phyloP scores from a whole-genome alignment of 2,797 vertebrate species.

The Pseudochirops cupreus region DNA sequence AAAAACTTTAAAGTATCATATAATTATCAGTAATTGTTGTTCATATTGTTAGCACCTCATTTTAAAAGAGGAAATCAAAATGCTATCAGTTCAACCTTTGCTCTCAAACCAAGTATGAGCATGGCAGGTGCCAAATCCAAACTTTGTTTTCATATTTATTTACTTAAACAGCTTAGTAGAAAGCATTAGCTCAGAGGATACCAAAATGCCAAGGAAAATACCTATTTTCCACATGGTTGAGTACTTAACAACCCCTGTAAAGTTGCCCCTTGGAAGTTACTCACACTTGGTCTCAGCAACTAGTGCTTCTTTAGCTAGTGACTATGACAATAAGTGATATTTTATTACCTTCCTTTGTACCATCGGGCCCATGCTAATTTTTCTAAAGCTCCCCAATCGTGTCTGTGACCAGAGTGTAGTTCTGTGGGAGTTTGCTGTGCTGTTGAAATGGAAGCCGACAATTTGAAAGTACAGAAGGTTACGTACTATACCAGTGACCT shows the following conservation, averaged over 20 bases:
- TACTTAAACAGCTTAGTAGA: background rate
- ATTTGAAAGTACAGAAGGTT: background rate
- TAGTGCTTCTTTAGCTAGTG: background rate
- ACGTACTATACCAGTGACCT: background rate
- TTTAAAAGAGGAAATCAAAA: background rate
- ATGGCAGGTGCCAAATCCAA: background rate
- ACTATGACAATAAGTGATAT: background rate
- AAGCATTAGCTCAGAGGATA: background rate
- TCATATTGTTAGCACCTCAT: background rate
- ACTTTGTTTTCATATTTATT: background rate
- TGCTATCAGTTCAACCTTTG: background rate
- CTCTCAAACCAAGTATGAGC: background rate
- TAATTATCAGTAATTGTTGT: background rate
- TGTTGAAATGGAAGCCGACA: background rate
- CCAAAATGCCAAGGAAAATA: background rate
- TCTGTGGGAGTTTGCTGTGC: background rate
- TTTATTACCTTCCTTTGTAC: background rate
- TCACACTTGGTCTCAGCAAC: background rate
- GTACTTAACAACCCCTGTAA: background rate
- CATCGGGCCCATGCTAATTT: background rate
- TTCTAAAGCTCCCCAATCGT: background rate
- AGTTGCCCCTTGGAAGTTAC: background rate
- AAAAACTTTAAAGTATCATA: background rate
- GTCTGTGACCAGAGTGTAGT: background rate
- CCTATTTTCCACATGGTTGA: background rate